Base-by-base conservation (phyloP, 2,113 vertebrate genomes). In the Paedocypris sp. region DNA sequence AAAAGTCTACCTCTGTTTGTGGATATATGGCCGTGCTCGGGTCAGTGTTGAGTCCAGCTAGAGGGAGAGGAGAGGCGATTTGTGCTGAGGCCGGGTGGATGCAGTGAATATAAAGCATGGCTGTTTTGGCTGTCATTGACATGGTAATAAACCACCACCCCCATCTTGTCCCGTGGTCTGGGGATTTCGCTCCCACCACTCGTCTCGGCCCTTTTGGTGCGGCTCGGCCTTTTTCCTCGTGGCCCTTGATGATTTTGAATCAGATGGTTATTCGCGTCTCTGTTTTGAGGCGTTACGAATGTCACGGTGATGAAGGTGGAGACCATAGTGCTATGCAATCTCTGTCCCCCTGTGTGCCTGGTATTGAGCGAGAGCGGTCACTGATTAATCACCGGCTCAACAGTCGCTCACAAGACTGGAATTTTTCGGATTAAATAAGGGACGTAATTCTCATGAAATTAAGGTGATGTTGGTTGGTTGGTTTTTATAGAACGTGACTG, bases 191-290 rank as follows among this genome's bases (percentile, higher is more conserved):
- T 26, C 15, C n/a, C 4, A 11, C 3, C 39, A 20, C 26, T 20
- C 25, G 2, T 5, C 16, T 6, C 26, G 6, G 18, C 53, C 8
- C 50, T 6, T 22, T 43, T n/a, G 1, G 8, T 22, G 22, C 2
- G 29, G 4, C 26, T 20, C 54, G 69, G 73, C 57, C 79, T 77
- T 82, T 79, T 77, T 73, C 78, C 77, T 80, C 80, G 72, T 80
- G 81, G 77, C 73, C 69, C 69, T 70, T 83, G 68, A 79, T 71
- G 71, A 74, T 75, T 72, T 61, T 75, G 69, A 79, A 79, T 79
- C 61, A 67, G 66, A 67, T 19, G 26, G 60, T 45, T 6, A 31
- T 33, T 33, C 49, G 31, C 13, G 35, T 3, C 19, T 28, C 67
- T 56, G 58, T 62, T 67, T 26, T n/a, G 33, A 71, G 69, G 66